Base-by-base conservation (phyloP, 2,888 invertebrate genomes). In the Drosophila seclusa region DNA sequence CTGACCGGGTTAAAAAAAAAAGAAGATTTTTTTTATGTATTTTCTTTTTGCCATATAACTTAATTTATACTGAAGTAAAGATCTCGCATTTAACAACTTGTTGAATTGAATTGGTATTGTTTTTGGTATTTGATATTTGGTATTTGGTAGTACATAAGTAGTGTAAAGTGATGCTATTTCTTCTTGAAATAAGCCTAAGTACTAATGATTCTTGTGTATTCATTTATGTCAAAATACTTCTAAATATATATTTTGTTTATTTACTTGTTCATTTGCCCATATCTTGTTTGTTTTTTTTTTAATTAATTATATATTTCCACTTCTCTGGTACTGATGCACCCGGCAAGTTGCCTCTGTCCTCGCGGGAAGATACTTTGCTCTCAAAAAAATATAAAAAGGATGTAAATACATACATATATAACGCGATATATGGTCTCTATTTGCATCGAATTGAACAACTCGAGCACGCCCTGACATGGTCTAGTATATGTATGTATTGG, bases 11-110 rank as follows among this genome's bases (percentile, higher is more conserved):
- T 85, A 80, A 82, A 76, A 76, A 80, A 73, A 21, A 69, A 48
- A 54, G 60, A 34, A 53, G 45, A 62, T 32, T 68, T 72, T 72
- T 79, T 62, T 82, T 70, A 31, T 60, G 32, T 68, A 63, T 78
- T 70, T 75, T 75, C 67, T 71, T 72, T 53, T 86, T 86, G 86
- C 83, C 76, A 67, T 85, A 57, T 70, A 87, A 72, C 79, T 88
- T 83, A 88, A 68, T 64, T 73, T 82, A 86, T 88, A 86, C 86
- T 88, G 86, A 83, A 82, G 88, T 86, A 88, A 87, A 87, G 86
- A 87, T 86, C 81, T 87, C 50, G 79, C 72, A 80, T 79, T 79
- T 75, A 74, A 86, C 76, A 83, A 87, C 73, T 76, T 75, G 71
- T 84, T 82, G 68, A 78, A 76, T 80, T 78, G 68, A 83, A 73